These are phyloP conservation scores for Eilema griseolum DNA, from an alignment of 2,888 invertebrate genomes.

Conservation along the genomic window DNA sequence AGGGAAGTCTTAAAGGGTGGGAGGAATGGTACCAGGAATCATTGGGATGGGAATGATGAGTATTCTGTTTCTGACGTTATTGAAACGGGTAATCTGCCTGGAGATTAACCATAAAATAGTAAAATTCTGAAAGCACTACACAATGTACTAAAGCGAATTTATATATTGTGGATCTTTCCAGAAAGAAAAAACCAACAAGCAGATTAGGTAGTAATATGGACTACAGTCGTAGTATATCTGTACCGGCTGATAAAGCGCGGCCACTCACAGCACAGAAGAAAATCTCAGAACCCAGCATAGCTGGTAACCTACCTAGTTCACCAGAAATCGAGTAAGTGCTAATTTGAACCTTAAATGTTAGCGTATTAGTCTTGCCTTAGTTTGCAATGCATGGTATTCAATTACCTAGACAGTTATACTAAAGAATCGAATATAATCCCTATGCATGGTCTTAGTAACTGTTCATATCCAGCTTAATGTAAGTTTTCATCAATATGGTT, in stretches of 20 bases:
- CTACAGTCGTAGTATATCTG: slow-evolving; percentile 95
- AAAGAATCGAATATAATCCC: slow-evolving; percentile 40
- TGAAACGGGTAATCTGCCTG: neutral
- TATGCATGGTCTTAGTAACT: slow-evolving; percentile 27
- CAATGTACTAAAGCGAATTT: neutral
- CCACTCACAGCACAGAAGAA: slow-evolving; percentile 75
- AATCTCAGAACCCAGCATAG: slow-evolving; percentile 85
- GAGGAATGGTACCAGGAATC: neutral
- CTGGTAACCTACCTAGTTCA: slow-evolving; percentile 88
- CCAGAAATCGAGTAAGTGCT: slow-evolving; percentile 90
- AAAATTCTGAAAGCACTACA: neutral
- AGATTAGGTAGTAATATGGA: slow-evolving; percentile 88
- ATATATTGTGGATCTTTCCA: slow-evolving; percentile 60
- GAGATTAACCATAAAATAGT: neutral
- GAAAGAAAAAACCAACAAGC: slow-evolving; percentile 91
- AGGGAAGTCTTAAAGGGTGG: no score
- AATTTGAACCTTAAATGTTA: slow-evolving; percentile 32
- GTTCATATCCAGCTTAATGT: slow-evolving; percentile 18
- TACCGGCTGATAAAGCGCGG: slow-evolving; percentile 92
- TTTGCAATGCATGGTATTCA: slow-evolving; percentile 56
- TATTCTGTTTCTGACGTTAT: no score
- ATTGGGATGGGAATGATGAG: neutral
- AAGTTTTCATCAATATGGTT: neutral
- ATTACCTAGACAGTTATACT: slow-evolving; percentile 43
- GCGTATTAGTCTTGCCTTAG: slow-evolving; percentile 47